Conservation (phyloP, 2,113 vertebrate species). For the Excalfactoria chinensis region DNA sequence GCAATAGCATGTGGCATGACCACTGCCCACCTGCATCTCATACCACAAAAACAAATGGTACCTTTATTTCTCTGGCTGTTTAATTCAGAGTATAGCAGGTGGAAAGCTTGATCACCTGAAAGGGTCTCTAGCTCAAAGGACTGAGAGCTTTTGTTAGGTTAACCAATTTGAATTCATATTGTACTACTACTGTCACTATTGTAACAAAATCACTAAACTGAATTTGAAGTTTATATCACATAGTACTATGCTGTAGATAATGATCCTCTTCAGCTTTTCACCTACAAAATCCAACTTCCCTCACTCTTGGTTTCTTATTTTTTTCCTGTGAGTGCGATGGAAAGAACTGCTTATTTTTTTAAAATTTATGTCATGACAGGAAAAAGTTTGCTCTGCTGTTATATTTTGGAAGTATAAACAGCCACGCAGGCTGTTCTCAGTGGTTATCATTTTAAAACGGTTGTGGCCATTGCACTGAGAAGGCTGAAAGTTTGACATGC, state of each 20-base stretch:
- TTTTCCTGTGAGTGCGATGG: rapidly evolving
- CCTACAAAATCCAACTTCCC: not conserved
- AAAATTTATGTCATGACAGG: not conserved
- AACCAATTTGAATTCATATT: not conserved
- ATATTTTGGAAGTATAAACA: not conserved
- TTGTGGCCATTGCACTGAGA: not conserved
- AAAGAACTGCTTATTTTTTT: not conserved
- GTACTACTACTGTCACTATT: not conserved
- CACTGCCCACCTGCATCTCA: not conserved
- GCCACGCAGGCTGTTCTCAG: not conserved
- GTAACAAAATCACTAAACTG: not conserved
- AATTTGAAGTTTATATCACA: not conserved
- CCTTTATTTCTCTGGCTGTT: not conserved
- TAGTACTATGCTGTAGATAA: not conserved
- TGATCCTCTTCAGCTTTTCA: not conserved
- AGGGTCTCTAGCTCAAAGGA: not conserved
- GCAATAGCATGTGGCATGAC: not conserved
- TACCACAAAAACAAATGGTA: rapidly evolving
- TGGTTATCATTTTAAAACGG: not conserved
- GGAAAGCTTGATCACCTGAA: not conserved
- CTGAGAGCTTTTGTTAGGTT: not conserved
- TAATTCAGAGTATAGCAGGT: not conserved
- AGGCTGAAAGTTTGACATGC: not conserved
- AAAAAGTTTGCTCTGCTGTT: not conserved
- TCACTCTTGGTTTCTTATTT: not conserved